Evolutionary conservation across 2,113 vertebrate species (phyloP).

Genomic region (Serilophus lunatus): DNA sequence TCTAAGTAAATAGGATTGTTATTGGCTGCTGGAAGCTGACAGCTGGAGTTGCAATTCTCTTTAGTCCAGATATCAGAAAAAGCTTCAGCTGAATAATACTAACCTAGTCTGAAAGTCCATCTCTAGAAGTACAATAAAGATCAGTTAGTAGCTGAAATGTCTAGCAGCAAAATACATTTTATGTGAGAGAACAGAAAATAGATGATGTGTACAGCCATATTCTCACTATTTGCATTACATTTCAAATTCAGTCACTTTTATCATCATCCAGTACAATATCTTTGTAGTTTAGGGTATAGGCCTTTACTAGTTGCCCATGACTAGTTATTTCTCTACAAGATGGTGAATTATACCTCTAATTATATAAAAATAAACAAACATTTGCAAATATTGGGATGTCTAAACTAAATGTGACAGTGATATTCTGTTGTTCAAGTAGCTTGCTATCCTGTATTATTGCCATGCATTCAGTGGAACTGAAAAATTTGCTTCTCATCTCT

Average conservation of each 20-base stretch:
- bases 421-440: not conserved
- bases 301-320: not conserved
- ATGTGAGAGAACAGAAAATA: not conserved
- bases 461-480: not conserved
- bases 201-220: not conserved
- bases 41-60: conserved; percentile 42
- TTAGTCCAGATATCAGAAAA: conserved; percentile 7
- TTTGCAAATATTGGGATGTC: not conserved
- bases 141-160: not conserved
- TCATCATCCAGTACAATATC: not conserved
- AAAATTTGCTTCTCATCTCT: not conserved
- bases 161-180: not conserved
- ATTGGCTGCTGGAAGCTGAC: conserved; percentile 9
- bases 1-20: conserved; percentile 9
- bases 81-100: conserved; percentile 1
- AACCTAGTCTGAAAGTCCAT: not conserved
- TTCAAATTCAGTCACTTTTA: not conserved
- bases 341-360: not conserved
- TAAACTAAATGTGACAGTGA: not conserved
- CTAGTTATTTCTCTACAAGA: not conserved
- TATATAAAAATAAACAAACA: not conserved
- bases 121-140: not conserved
- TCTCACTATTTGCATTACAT: not conserved
- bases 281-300: not conserved
- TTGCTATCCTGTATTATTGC: not conserved